Evolutionary conservation across 2,797 vertebrate species (phyloP).

Genomic region (Nannoperca australis): DNA sequence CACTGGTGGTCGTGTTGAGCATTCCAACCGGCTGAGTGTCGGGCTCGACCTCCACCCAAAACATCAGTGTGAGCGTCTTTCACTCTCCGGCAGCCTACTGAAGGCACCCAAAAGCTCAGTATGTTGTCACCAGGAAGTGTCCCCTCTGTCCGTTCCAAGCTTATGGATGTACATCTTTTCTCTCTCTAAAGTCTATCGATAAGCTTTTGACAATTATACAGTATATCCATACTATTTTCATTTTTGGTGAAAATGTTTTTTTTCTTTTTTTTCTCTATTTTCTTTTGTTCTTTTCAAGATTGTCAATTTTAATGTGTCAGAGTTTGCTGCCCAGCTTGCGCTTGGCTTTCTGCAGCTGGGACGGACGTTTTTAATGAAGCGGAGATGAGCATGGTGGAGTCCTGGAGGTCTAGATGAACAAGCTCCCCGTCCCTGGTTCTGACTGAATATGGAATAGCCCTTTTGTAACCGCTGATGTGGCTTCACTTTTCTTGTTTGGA

Average conservation of each 20-base stretch:
- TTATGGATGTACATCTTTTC: conserved; percentile 73
- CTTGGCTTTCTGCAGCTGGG: conserved; percentile 65
- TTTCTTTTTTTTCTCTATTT: conserved; percentile 12
- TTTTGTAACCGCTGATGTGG: conserved; percentile 16
- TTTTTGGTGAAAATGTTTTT: conserved; percentile 61
- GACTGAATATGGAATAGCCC: conserved; percentile 23
- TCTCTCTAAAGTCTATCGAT: conserved; percentile 72
- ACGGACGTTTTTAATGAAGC: conserved; percentile 48
- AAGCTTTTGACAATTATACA: conserved; percentile 79
- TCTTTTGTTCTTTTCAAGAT: conserved; percentile 58
- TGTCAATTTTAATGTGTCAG: conserved; percentile 63
- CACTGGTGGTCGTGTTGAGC: conserved; percentile 50
- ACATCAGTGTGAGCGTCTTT: conserved; percentile 7
- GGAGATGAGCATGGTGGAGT: conserved; percentile 55
- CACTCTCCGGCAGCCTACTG: conserved; percentile 12
- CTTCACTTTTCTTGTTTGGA: conserved; percentile 27
- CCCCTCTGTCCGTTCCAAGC: conserved; percentile 65
- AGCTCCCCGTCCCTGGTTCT: conserved; percentile 26
- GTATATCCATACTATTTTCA: conserved; percentile 71
- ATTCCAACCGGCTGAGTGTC: conserved; percentile 56
- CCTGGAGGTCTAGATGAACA: conserved; percentile 45
- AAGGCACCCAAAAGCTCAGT: conserved; percentile 30
- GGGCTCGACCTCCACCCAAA: background rate
- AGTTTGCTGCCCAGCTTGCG: conserved; percentile 62
- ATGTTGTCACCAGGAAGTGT: conserved; percentile 27